These are phyloP conservation scores for Takifugu ocellatus DNA, from an alignment of 2,797 vertebrate genomes.

Conservation along the genomic window DNA sequence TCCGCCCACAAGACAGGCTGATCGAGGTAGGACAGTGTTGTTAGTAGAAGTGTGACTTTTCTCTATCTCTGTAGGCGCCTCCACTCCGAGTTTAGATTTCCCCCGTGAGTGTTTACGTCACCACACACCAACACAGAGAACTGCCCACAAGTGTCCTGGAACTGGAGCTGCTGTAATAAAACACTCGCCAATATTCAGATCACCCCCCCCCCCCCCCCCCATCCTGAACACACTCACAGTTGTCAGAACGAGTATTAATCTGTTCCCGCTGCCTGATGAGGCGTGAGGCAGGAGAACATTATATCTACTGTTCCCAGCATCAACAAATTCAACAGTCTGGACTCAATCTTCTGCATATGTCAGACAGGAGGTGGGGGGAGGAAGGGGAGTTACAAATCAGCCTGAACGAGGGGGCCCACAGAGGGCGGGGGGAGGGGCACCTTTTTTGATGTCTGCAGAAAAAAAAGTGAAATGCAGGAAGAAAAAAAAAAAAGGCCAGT, in stretches of 20 bases:
- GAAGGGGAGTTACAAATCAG: slow-evolving; percentile 25
- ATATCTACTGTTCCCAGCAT: slow-evolving; percentile 18
- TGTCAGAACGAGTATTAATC: too few species aligned
- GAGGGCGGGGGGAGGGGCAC: background rate
- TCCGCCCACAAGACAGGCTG: slow-evolving; percentile 89
- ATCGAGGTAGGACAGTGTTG: slow-evolving; percentile 80
- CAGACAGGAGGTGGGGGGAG: slow-evolving; percentile 9
- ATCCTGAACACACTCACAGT: too few species aligned
- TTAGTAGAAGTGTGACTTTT: too few species aligned
- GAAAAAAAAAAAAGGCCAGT: background rate
- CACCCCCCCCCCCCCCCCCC: too few species aligned
- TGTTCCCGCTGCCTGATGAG: slow-evolving; percentile 2
- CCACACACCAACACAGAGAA: slow-evolving; percentile 5
- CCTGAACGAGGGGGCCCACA: slow-evolving; percentile 12
- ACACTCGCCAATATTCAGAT: background rate
- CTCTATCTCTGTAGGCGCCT: background rate
- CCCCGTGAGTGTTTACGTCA: background rate
- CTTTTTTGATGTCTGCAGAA: background rate
- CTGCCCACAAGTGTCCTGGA: background rate
- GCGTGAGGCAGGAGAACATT: slow-evolving; percentile 15
- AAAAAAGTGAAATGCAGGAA: background rate
- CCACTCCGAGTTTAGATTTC: background rate
- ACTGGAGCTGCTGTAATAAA: slow-evolving; percentile 1
- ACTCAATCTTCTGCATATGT: slow-evolving; percentile 29
- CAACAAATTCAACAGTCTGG: slow-evolving; percentile 34